Percentiles rank a stretch among this genome's conserved stretches.
These are phyloP conservation scores for Gari tellinella DNA, from an alignment of 2,888 invertebrate genomes.

Conservation along the genomic window DNA sequence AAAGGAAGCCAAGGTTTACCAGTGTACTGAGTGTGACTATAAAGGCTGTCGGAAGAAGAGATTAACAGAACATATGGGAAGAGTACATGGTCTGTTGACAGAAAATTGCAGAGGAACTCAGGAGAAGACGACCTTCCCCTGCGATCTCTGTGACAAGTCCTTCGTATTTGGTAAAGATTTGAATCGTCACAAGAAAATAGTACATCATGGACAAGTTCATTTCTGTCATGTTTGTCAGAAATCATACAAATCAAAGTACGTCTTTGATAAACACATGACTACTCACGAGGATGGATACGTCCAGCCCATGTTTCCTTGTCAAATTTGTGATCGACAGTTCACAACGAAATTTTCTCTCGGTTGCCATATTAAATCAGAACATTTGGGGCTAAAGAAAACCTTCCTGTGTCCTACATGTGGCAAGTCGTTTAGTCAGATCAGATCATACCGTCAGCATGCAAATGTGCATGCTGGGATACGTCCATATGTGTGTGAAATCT, in stretches of 20 bases:
- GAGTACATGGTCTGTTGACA: conserved; percentile 68
- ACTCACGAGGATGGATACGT: conserved; percentile 70
- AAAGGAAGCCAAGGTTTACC: conserved; percentile 13
- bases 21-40: conserved; percentile 70
- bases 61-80: conserved; percentile 68
- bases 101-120: conserved; percentile 25
- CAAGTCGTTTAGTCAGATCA: conserved; percentile 75
- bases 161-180: conserved; percentile 75
- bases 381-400: conserved; percentile 72
- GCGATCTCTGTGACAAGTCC: conserved; percentile 69
- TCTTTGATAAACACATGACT: conserved; percentile 67
- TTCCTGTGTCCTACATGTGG: conserved; percentile 77
- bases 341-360: conserved; percentile 75
- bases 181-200: conserved; percentile 69
- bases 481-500: conserved; percentile 77
- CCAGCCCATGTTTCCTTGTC: conserved; percentile 72
- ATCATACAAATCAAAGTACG: conserved; percentile 71
- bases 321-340: conserved; percentile 72
- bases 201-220: conserved; percentile 58
- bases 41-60: conserved; percentile 58
- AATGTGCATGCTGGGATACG: conserved; percentile 77
- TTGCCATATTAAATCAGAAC: conserved; percentile 75
- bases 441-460: conserved; percentile 75
- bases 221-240: conserved; percentile 74
- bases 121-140: conserved; percentile 44